phyloP scores from a whole-genome alignment of 2,888 invertebrate species.

The Xanthorhoe designata region DNA sequence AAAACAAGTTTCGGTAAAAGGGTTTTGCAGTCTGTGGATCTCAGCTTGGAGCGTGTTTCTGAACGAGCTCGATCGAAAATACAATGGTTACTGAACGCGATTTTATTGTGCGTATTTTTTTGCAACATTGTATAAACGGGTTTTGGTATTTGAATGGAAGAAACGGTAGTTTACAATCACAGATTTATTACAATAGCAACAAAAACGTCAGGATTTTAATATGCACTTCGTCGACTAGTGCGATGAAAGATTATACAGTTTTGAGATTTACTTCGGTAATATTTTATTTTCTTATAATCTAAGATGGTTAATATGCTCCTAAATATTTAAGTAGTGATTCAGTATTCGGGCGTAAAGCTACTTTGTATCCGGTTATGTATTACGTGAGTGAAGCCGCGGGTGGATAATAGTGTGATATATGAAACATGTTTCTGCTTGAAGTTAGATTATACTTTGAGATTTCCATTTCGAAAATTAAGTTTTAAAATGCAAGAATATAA shows the following conservation, averaged over 20 bases:
- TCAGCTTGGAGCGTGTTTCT: conserved; percentile 59
- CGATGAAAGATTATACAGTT: no score
- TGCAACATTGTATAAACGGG: conserved; percentile 12
- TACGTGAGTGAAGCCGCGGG: no score
- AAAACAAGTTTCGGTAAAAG: conserved; percentile 57
- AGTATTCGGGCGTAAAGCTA: no score
- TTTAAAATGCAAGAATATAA: conserved; percentile 35
- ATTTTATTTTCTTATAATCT: no score
- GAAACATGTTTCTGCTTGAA: not conserved
- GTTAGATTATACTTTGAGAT: not conserved
- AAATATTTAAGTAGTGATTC: no score
- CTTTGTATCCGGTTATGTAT: no score
- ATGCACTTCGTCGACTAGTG: not conserved
- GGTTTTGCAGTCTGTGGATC: conserved; percentile 69
- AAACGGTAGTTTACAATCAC: not conserved
- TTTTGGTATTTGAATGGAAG: not conserved
- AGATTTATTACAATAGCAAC: no score
- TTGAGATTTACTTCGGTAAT: no score
- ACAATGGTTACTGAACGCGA: conserved; percentile 48
- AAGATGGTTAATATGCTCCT: no score
- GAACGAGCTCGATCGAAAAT: conserved; percentile 44
- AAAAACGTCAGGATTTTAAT: not conserved
- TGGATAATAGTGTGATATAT: not conserved
- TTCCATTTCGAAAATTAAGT: conserved; percentile 48
- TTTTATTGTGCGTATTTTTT: conserved; percentile 34